Percentiles rank a stretch among this genome's conserved stretches.
Conservation (phyloP, 2,113 vertebrate species). For the Conger conger region DNA sequence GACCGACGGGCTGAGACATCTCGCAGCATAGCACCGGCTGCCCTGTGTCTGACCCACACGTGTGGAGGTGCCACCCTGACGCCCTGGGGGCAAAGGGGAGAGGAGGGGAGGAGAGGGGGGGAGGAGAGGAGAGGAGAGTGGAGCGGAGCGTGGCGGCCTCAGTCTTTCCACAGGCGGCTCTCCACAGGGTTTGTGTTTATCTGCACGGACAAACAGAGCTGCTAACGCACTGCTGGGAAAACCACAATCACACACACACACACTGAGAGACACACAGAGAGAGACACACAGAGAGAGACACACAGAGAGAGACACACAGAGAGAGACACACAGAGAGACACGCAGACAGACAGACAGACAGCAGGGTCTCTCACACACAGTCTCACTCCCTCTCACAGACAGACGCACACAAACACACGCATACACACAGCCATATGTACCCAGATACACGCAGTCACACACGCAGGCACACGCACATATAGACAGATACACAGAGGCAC, state of each 20-base stretch:
- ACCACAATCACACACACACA: not conserved
- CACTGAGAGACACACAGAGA: too few relatives aligned
- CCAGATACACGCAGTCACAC: too few relatives aligned
- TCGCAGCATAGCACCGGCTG: not conserved
- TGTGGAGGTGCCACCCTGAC: not conserved
- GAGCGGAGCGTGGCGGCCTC: not conserved
- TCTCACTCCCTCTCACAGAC: too few relatives aligned
- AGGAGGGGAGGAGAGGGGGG: not conserved
- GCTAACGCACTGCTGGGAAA: not conserved
- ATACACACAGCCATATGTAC: too few relatives aligned
- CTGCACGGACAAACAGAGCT: not conserved
- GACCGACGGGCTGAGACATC: not conserved
- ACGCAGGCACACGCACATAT: conserved; percentile 14
- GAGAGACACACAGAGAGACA: too few relatives aligned
- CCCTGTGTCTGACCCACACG: not conserved
- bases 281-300: too few relatives aligned
- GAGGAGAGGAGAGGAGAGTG: not conserved
- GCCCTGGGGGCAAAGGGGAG: not conserved
- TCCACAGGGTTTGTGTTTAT: not conserved
- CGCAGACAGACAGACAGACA: not conserved
- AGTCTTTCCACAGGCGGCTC: not conserved
- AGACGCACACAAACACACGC: conserved; percentile 5
- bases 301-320: too few relatives aligned
- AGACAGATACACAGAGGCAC: not conserved
- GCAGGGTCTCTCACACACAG: too few relatives aligned